Percentiles rank a stretch among this genome's conserved stretches.
Evolutionary conservation across 2,888 invertebrate species (phyloP).

Genomic region (Scaptomyza flava): DNA sequence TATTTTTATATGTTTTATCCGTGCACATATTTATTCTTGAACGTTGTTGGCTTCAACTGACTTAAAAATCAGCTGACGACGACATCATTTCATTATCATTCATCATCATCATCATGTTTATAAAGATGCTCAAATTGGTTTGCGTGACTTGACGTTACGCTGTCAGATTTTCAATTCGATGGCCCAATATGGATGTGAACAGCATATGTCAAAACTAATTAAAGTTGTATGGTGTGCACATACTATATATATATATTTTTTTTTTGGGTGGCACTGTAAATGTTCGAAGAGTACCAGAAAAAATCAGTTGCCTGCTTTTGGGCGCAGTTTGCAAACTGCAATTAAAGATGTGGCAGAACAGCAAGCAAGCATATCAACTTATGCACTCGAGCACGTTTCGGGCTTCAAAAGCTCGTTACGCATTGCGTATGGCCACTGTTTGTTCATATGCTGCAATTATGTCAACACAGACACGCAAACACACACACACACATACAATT

Average conservation of each 20-base stretch:
- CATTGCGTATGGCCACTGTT: conserved; percentile 52
- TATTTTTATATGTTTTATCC: conserved; percentile 34
- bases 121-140: conserved; percentile 8
- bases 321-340: conserved; percentile 54
- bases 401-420: conserved; percentile 55
- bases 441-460: conserved; percentile 61
- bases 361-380: conserved; percentile 13
- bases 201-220: conserved; percentile 58
- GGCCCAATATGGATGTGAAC: neutral
- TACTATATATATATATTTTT: conserved; percentile 13
- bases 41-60: conserved; percentile 17
- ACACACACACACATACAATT: conserved; percentile 5
- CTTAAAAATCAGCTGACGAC: conserved; percentile 53
- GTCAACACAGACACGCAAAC: conserved; percentile 36
- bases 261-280: conserved; percentile 21
- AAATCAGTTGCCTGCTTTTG: conserved; percentile 51
- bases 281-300: conserved; percentile 23
- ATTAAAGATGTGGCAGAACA: conserved; percentile 51
- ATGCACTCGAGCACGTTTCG: conserved; percentile 67
- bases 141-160: conserved; percentile 53
- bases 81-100: conserved; percentile 29
- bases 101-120: conserved; percentile 7
- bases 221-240: conserved; percentile 42
- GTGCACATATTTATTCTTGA: conserved; percentile 45
- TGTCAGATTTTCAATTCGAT: conserved; percentile 60